Base-by-base conservation (phyloP, 2,888 invertebrate species). In the Dynastes tityus region DNA sequence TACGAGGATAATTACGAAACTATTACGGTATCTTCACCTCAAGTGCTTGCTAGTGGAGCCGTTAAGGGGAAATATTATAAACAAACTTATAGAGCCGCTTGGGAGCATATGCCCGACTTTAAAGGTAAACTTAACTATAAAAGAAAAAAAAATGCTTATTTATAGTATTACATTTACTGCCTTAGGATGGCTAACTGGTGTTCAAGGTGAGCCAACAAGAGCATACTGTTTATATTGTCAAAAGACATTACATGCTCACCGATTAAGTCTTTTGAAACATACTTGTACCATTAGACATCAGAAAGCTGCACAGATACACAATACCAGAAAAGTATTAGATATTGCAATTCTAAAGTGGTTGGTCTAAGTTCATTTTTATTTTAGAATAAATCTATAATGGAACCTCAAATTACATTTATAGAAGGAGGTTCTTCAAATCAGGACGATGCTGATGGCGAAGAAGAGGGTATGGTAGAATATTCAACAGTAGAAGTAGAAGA, bases 221-320 rank as follows among this genome's bases (percentile, higher is more conserved):
- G 92, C 92, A 9, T 92, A 88, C 82, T 92, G 92, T 83, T 88
- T 88, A 32, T 91, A 89, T 82, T 92, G 92, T 81, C 89, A 91
- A 78, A 91, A 91, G 84, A 90, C 90, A 75, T 87, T 92, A 37
- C 92, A 92, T 84, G 92, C 92, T 3, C 92, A 92, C 86, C 88
- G 92, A 77, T 85, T 92, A 11, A 92, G 91, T 75, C 86, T 92
- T 58, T 82, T 92, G 61, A 92, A 92, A 81, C 92, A 92, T 82
- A 92, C 91, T 61, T 91, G 91, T 79, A 92, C 92, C 0, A 90
- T 91, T 84, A 89, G 91, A 78, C 92, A 92, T 85, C 91, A 91
- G 80, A 90, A 91, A 83, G 89, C 89, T 3, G 88, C 89, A 8
- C 89, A 89, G 80, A 79, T 86, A 32, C 85, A 87, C 79, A 84